These are phyloP conservation scores for Cataglyphis altisquamis DNA, from an alignment of 2,888 invertebrate species.

Conservation along the genomic window DNA sequence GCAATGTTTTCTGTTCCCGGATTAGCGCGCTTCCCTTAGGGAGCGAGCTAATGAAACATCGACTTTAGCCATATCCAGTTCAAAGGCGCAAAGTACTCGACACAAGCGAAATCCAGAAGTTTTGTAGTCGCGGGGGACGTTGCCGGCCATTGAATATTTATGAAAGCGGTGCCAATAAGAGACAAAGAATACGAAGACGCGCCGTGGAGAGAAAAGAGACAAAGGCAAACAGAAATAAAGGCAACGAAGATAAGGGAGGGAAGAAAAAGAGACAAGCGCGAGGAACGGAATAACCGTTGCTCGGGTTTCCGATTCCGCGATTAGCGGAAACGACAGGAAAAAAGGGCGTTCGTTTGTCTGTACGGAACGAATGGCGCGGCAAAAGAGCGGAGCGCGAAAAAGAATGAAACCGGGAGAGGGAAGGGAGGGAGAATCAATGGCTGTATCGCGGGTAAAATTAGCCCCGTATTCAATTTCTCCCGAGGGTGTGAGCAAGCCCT, in stretches of 20 bases:
- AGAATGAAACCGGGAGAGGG: slow-evolving; percentile 15
- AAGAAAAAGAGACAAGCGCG: slow-evolving; percentile 33
- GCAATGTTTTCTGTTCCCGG: slow-evolving; percentile 54
- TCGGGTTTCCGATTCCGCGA: slow-evolving; percentile 67
- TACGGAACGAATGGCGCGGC: slow-evolving; percentile 57
- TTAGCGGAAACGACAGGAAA: slow-evolving; percentile 64
- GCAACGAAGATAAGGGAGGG: background rate
- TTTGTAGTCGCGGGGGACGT: slow-evolving; percentile 68
- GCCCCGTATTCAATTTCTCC: slow-evolving; percentile 85
- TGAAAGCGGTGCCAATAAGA: slow-evolving; percentile 68
- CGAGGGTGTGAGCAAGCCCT: slow-evolving; percentile 74
- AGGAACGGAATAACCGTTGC: slow-evolving; percentile 63
- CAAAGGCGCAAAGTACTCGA: slow-evolving; percentile 72
- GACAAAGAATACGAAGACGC: slow-evolving; percentile 35
- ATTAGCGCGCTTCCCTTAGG: slow-evolving; percentile 32
- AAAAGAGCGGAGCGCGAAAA: slow-evolving; percentile 25
- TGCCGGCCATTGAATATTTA: slow-evolving; percentile 73
- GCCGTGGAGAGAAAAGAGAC: slow-evolving; percentile 14
- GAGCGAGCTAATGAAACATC: slow-evolving; percentile 57
- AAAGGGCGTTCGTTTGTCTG: slow-evolving; percentile 67
- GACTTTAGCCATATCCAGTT: slow-evolving; percentile 64
- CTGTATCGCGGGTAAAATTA: slow-evolving; percentile 84
- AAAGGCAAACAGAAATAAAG: slow-evolving; percentile 23
- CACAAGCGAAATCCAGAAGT: slow-evolving; percentile 71
- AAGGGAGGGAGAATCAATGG: slow-evolving; percentile 70